Conservation (phyloP, 2,888 invertebrate species). For the Hirudinaria manillensis region DNA sequence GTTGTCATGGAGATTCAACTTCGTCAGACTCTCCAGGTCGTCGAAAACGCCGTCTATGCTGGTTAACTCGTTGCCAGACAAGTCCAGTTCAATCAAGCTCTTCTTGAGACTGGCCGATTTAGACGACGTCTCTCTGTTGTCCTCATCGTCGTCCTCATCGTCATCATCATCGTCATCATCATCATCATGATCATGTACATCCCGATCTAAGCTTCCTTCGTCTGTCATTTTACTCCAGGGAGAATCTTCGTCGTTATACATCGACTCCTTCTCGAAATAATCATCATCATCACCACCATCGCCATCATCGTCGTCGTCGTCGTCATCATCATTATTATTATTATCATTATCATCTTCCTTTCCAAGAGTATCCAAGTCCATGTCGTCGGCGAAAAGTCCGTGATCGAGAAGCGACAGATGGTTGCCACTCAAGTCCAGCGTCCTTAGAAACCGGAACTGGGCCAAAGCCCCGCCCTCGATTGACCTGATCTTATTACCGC, state of each 20-base stretch:
- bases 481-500: constrained; percentile 35
- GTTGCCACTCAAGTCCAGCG: constrained; percentile 34
- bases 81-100: constrained; percentile 25
- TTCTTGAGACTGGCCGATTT: neutral
- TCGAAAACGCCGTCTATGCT: constrained; percentile 33
- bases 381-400: constrained; percentile 22
- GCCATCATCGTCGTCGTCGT: constrained; percentile 13
- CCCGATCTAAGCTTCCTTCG: neutral
- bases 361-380: neutral
- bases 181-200: neutral
- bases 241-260: constrained; percentile 3
- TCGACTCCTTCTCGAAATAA: constrained; percentile 1
- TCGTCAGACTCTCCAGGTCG: constrained; percentile 25
- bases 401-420: constrained; percentile 25
- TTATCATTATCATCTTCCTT: neutral
- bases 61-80: constrained; percentile 34
- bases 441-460: constrained; percentile 25
- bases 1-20: constrained; percentile 37
- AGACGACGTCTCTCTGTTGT: neutral
- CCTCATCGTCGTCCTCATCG: constrained; percentile 14
- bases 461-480: constrained; percentile 32
- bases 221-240: neutral
- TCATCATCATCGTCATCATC: neutral
- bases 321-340: neutral
- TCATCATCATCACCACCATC: constrained; percentile 2